phyloP scores from a whole-genome alignment of 2,797 vertebrate genomes.

The Cossypha niveicapilla region DNA sequence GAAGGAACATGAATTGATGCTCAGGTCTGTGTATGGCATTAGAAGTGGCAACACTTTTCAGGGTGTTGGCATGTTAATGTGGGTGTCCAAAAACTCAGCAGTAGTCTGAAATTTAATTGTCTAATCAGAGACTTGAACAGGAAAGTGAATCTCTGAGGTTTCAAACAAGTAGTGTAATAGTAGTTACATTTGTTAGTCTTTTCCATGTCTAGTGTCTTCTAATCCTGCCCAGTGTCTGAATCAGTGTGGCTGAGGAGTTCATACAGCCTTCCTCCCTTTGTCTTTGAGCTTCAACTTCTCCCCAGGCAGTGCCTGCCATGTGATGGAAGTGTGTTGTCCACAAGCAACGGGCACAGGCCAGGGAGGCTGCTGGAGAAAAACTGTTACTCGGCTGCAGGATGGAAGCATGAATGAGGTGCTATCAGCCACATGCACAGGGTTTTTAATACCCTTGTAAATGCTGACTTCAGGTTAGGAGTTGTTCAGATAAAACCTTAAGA shows the following conservation, averaged over 20 bases:
- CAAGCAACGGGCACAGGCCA: accelerated
- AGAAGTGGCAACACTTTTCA: neutral
- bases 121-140: accelerated
- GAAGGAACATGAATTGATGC: neutral
- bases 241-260: neutral
- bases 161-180: neutral
- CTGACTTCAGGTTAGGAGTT: neutral
- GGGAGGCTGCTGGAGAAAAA: neutral
- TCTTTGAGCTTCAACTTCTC: neutral
- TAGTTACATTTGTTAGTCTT: neutral
- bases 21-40: neutral
- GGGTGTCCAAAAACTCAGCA: neutral
- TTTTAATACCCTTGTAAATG: neutral
- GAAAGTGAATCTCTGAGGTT: neutral
- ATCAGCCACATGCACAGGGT: neutral
- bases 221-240: neutral
- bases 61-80: neutral
- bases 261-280: neutral
- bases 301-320: neutral
- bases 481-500: neutral
- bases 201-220: neutral
- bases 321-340: neutral
- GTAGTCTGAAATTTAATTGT: neutral
- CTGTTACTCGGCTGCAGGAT: neutral
- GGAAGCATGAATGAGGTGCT: neutral